A percentile compares a stretch with the other conserved stretches of the same genome.
Conservation (phyloP, 2,113 vertebrate genomes). For the Sakesphorus luctuosus region DNA sequence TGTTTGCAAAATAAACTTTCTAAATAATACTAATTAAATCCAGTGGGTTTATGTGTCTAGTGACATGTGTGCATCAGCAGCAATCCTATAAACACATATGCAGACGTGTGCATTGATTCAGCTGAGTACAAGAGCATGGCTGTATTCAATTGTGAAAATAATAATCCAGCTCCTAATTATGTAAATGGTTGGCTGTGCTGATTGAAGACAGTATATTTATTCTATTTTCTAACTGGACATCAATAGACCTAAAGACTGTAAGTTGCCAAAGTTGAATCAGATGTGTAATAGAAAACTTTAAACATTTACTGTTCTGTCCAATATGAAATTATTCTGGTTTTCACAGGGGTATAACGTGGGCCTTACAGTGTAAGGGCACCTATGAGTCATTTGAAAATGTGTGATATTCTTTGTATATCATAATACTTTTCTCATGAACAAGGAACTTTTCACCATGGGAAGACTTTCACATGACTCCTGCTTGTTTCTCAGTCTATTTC, state of each 20-base stretch:
- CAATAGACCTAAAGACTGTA: neutral
- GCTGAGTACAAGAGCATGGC: neutral
- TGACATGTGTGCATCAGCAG: neutral
- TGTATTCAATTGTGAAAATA: neutral
- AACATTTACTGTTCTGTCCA: neutral
- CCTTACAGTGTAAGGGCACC: slow-evolving; percentile 29
- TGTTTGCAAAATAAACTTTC: neutral
- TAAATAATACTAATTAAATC: neutral
- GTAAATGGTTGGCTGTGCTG: neutral
- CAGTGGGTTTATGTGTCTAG: neutral
- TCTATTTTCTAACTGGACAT: neutral
- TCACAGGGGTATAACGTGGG: slow-evolving; percentile 29
- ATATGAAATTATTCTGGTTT: slow-evolving; percentile 59
- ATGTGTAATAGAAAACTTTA: neutral
- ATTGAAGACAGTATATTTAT: neutral
- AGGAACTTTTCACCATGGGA: slow-evolving; percentile 34
- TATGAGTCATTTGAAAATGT: slow-evolving; percentile 13
- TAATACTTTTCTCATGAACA: slow-evolving; percentile 22
- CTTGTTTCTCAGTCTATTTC: slow-evolving; percentile 11
- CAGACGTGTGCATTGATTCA: neutral
- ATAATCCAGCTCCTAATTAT: neutral
- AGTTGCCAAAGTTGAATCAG: neutral
- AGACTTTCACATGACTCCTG: neutral
- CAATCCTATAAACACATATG: neutral
- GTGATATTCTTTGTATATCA: slow-evolving; percentile 24